Base-by-base conservation (phyloP, 2,888 invertebrate genomes). In the Drosophila mulleri region DNA sequence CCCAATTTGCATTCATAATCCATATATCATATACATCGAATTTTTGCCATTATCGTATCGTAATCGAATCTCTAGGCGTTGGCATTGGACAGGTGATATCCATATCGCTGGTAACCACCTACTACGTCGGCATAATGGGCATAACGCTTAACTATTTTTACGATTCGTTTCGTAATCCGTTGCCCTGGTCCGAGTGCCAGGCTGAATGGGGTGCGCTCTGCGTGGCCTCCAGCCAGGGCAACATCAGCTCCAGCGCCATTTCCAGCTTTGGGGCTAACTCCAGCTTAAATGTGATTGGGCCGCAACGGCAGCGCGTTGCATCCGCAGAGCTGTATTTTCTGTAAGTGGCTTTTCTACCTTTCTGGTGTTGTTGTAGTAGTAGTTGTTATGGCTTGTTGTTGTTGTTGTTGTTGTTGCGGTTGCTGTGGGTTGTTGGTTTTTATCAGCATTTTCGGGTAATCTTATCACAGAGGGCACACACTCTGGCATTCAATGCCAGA, bases 61-160 rank as follows among this genome's bases (percentile, higher is more conserved):
- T 26, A 23, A 37, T 37, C 37, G 37, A 35, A 53, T 37, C 26
- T 23, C 26, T 67, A 95, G 95, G 95, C 75, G 92, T 94, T 67
- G 95, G 95, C 48, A 94, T 94, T 79, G 95, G 94, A 2, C 94
- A 95, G 83, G 92, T 94, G 32, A 77, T 95, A 8, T 94, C 94
- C 1, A 94, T 94, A 41, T 93, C 94, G 45, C 92, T 94, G 60
- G 94, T 95, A 2, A 94, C 94, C 50, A 95, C 95, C 26, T 96
- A 96, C 87, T 96, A 96, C 91, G 95, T 95, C 68, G 94, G 94
- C 26, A 91, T 96, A 64, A 95, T 96, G 95, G 95, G 95, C 11
- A 91, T 96, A 62, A 95, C 95, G 3, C 81, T 95, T 3, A 94
- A 94, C 82, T 96, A 96, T 90, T 93, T 96, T 69, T 91, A 94